Conservation (phyloP, 2,888 invertebrate genomes). For the Quadriops clusia region DNA sequence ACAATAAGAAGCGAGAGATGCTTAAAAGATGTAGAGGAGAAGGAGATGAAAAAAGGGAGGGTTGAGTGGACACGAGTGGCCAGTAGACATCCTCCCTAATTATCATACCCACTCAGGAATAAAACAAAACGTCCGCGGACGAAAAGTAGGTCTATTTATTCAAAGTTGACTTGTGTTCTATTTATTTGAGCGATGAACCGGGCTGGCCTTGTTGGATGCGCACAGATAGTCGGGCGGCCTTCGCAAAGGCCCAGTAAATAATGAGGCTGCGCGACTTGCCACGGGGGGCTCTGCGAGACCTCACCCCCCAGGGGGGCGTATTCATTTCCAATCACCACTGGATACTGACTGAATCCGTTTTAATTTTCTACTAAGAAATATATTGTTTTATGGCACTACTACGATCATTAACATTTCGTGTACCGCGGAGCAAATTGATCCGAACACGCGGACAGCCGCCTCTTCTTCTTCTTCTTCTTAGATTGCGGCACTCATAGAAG, state of each 20-base stretch:
- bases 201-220: slow-evolving; percentile 16
- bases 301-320: slow-evolving; percentile 33
- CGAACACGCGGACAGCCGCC: too few relatives aligned
- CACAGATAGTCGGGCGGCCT: slow-evolving; percentile 22
- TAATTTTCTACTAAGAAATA: slow-evolving; percentile 35
- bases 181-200: slow-evolving; percentile 18
- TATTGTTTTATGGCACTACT: slow-evolving; percentile 30
- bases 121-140: slow-evolving; percentile 7
- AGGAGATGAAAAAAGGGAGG: too few relatives aligned
- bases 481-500: too few relatives aligned
- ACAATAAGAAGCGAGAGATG: too few relatives aligned
- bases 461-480: too few relatives aligned
- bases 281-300: slow-evolving; percentile 32
- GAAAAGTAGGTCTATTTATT: slow-evolving; percentile 16
- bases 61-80: too few relatives aligned
- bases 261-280: slow-evolving; percentile 35
- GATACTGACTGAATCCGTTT: slow-evolving; percentile 35
- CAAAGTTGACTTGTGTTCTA: slow-evolving; percentile 12
- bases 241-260: slow-evolving; percentile 32
- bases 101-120: too few relatives aligned
- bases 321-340: slow-evolving; percentile 39
- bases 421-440: too few relatives aligned
- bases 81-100: too few relatives aligned
- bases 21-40: too few relatives aligned
- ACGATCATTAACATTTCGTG: slow-evolving; percentile 3